Evolutionary conservation across 2,888 invertebrate genomes (phyloP), one percentile per base, ranked within the genome.

Genomic region (Atherix ibis): DNA sequence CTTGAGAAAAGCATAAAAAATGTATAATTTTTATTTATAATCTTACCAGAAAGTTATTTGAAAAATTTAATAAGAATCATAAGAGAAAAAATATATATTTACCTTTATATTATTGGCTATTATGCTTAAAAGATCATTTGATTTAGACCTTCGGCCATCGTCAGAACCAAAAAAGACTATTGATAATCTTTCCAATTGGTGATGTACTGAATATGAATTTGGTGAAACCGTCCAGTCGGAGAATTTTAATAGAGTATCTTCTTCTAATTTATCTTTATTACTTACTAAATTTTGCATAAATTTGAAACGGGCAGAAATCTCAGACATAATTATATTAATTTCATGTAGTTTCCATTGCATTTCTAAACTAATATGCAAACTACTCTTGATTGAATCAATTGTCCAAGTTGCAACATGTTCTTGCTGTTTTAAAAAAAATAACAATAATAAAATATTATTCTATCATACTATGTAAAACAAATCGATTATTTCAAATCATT

Each of bases 221-320:
- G 76, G 76, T 1, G 79, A 73, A 3, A 81, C 73, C 27, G 74
- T 73, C 59, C 69, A 70, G 43, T 64, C 65, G 1, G 82, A 79
- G 50, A 82, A 83, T 48, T 73, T 69, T 48, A 76, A 65, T 42
- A 83, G 50, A 5, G 84, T 84, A 38, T 64, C 63, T 41, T 62
- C 53, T 51, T 82, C 78, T 43, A 73, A 58, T 37, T 63, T 63
- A 19, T 64, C 55, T 42, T 66, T 64, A 31, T 66, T 48, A 2
- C 60, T 53, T 34, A 70, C 65, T 49, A 76, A 73, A 34, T 65
- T 65, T 40, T 66, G 52, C 71, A 78, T 75, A 47, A 67, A 63
- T 18, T 64, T 52, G 43, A 73, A 71, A 4, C 70, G 67, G 18
- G 68, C 63, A 31, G 71, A 64, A 27, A 80, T 67, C 12, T 71